Evolutionary conservation across 1,140 invertebrate species (phyloP).

Genomic region (Drosophila ananassae): DNA sequence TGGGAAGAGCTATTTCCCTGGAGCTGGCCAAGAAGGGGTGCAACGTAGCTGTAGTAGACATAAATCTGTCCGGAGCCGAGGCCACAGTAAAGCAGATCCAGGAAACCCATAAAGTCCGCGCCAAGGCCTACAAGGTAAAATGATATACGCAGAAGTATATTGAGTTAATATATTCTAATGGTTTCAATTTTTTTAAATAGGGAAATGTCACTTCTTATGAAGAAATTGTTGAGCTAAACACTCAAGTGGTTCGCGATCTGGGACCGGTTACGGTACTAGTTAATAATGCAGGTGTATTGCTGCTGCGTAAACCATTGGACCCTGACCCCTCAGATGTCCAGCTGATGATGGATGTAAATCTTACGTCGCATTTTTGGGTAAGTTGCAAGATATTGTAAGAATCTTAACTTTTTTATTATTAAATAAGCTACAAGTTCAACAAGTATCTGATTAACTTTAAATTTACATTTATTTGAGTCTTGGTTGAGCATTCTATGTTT

Average conservation of each 20-base stretch:
- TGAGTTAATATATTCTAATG: not conserved
- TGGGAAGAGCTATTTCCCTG: conserved; percentile 49
- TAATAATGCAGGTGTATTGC: conserved; percentile 71
- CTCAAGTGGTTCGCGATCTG: conserved; percentile 43
- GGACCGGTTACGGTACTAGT: conserved; percentile 67
- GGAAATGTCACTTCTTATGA: conserved; percentile 39
- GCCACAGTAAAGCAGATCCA: conserved; percentile 47
- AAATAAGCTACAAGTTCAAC: no score
- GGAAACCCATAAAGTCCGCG: conserved; percentile 20
- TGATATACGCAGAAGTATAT: no score
- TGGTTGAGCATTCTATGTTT: no score
- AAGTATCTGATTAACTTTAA: no score
- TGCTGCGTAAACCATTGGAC: conserved; percentile 27
- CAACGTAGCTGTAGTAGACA: conserved; percentile 55
- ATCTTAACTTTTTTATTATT: no score
- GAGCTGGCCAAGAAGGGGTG: conserved; percentile 59
- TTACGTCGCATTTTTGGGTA: conserved; percentile 67
- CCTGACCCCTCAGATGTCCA: conserved; percentile 48
- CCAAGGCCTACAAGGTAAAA: conserved; percentile 56
- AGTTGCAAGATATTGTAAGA: not conserved
- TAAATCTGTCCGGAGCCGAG: conserved; percentile 53
- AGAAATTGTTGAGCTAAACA: conserved; percentile 33
- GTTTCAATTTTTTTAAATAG: conserved; percentile 17
- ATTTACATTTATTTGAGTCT: no score
- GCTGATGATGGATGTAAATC: conserved; percentile 61